A percentile compares a stretch with the other conserved stretches of the same genome.
These are phyloP conservation scores for Anabacerthia variegaticeps DNA, from an alignment of 2,797 vertebrate species.

Conservation along the genomic window DNA sequence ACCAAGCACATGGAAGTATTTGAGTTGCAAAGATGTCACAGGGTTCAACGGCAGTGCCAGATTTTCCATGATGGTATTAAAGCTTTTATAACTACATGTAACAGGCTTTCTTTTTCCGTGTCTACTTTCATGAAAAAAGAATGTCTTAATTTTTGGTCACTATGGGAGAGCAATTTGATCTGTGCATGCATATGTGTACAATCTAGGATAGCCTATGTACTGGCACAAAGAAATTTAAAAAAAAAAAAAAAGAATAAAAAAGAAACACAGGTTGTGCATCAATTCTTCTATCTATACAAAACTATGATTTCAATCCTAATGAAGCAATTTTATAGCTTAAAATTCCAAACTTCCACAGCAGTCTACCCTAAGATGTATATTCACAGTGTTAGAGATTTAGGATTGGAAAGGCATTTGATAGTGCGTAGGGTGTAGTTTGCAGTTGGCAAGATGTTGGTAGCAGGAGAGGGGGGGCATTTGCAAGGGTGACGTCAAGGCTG, in stretches of 20 bases:
- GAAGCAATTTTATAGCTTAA: neutral
- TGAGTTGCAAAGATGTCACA: neutral
- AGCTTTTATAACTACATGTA: neutral
- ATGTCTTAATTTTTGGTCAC: neutral
- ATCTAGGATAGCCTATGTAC: neutral
- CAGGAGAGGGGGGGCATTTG: accelerated
- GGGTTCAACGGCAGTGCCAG: neutral
- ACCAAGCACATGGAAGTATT: neutral
- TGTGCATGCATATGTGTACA: neutral
- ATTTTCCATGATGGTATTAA: neutral
- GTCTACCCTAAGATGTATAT: neutral
- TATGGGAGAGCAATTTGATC: neutral
- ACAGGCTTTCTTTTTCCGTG: neutral
- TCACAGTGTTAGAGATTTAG: accelerated
- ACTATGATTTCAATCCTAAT: neutral
- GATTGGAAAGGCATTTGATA: neutral
- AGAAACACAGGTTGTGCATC: neutral
- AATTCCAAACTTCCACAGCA: neutral
- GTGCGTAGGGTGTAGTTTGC: neutral
- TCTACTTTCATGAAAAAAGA: neutral
- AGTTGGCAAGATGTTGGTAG: neutral
- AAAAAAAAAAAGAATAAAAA: neutral
- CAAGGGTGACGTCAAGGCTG: accelerated
- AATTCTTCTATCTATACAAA: neutral
- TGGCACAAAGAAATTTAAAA: neutral